These are phyloP conservation scores for Ambastaia sidthimunki DNA, from an alignment of 2,797 vertebrate species.

Conservation along the genomic window DNA sequence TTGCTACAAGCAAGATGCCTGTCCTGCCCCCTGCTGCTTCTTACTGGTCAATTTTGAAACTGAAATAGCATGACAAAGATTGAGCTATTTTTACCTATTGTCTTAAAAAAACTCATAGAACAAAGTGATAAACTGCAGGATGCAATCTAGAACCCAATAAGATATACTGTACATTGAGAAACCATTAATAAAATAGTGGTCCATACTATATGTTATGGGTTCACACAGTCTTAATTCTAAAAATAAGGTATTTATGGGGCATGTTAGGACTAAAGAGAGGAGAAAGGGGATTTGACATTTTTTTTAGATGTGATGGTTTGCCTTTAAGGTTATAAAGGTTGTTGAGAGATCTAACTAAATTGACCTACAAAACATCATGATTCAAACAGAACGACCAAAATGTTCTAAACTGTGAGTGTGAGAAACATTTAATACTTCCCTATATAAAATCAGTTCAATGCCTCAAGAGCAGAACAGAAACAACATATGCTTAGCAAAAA, in stretches of 20 bases:
- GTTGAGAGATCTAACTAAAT: neutral
- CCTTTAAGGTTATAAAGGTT: neutral
- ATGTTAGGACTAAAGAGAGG: neutral
- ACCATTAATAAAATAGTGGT: too few species aligned
- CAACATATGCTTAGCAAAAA: slow-evolving; percentile 52
- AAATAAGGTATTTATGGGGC: neutral
- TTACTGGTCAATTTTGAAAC: too few species aligned
- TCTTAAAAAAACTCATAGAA: too few species aligned
- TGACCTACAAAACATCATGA: neutral
- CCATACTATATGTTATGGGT: too few species aligned
- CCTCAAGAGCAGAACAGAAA: slow-evolving; percentile 60
- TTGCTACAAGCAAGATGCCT: too few species aligned
- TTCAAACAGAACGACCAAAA: slow-evolving; percentile 8
- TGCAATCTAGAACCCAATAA: neutral
- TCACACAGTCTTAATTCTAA: too few species aligned
- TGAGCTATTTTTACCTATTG: too few species aligned
- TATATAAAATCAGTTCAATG: slow-evolving; percentile 40
- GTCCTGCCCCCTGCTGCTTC: too few species aligned
- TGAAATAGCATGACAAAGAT: too few species aligned
- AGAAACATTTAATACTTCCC: slow-evolving; percentile 56
- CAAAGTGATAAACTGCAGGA: too few species aligned
- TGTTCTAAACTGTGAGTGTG: slow-evolving; percentile 24
- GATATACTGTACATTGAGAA: neutral
- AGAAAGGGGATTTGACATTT: neutral
- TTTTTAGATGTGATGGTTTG: neutral